Conservation (phyloP, 2,113 vertebrate genomes). For the Semicossyphus pulcher region DNA sequence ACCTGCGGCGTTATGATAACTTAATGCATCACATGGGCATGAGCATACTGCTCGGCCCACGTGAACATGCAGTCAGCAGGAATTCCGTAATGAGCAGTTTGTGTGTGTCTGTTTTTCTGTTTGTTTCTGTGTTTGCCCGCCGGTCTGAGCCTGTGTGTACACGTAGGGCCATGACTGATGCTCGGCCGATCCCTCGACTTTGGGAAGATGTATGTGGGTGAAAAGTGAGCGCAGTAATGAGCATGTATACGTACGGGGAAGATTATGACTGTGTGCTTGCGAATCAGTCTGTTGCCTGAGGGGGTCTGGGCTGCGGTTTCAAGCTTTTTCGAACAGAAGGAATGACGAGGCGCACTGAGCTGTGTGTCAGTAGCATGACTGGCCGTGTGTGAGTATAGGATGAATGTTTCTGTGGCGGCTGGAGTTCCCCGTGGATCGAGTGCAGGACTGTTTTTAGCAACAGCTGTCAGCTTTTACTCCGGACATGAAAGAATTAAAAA, state of each 20-base stretch:
- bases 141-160: slow-evolving; percentile 56
- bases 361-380: slow-evolving; percentile 69
- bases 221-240: slow-evolving; percentile 69
- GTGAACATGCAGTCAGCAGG: slow-evolving; percentile 36
- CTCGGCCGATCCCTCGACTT: slow-evolving; percentile 52
- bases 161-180: slow-evolving; percentile 57
- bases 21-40: slow-evolving; percentile 18
- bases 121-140: slow-evolving; percentile 47
- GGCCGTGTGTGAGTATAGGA: slow-evolving; percentile 54
- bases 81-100: slow-evolving; percentile 40
- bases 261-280: slow-evolving; percentile 50
- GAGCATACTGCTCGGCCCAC: slow-evolving; percentile 6
- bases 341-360: slow-evolving; percentile 64
- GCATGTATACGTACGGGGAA: slow-evolving; percentile 36
- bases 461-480: slow-evolving; percentile 54
- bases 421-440: slow-evolving; percentile 75
- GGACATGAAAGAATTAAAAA: slow-evolving; percentile 49
- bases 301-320: slow-evolving; percentile 70
- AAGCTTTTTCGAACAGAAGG: slow-evolving; percentile 57
- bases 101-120: slow-evolving; percentile 40
- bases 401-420: slow-evolving; percentile 62
- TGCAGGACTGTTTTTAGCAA: slow-evolving; percentile 65
- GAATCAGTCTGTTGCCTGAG: slow-evolving; percentile 54
- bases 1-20: slow-evolving; percentile 15
- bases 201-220: slow-evolving; percentile 52